Base-by-base conservation (phyloP, 2,888 invertebrate genomes). In the Pachydiplax longipennis region DNA sequence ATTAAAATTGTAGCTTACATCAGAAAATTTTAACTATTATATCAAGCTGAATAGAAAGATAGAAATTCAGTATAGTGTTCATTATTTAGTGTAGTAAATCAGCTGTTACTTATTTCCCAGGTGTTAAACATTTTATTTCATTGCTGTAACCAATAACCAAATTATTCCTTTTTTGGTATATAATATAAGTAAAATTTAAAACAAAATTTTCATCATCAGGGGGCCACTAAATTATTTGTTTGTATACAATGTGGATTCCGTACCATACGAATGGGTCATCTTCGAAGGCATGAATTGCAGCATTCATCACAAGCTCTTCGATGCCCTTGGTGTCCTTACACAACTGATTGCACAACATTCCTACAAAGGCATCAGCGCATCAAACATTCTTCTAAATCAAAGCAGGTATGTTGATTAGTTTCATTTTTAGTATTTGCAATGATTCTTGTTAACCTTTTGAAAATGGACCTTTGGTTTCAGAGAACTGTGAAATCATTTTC, bases 181-280 rank as follows among this genome's bases (percentile, higher is more conserved):
- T 44, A 8, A 44, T 44, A 8, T 4, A 44, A 44, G 44, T 44
- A 44, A 44, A 4, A 44, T 44, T 10, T 5, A 44, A 44, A 10
- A 44, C 0, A 44, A 44, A 10, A 53, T 53, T 5, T 53, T 37
- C 18, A 87, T 13, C 35, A 90, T 90, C 83, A 92, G 37, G 91
- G 93, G 92, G 92, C 92, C 58, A 91, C 92, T 65, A 92, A 93
- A 35, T 90, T 93, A 61, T 93, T 92, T 91, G 91, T 91, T 35
- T 94, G 94, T 92, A 92, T 92, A 37, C 92, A 93, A 90, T 94
- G 94, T 92, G 92, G 92, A 90, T 94, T 94, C 92, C 93, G 93
- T 2, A 93, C 94, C 1, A 93, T 94, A 35, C 93, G 94, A 6
- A 92, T 93, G 44, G 93, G 93, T 53, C 93, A 94, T 48, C 92